Evolutionary conservation across 2,888 invertebrate genomes (phyloP), one percentile per base, ranked within the genome.

Genomic region (Crioceris asparagi): DNA sequence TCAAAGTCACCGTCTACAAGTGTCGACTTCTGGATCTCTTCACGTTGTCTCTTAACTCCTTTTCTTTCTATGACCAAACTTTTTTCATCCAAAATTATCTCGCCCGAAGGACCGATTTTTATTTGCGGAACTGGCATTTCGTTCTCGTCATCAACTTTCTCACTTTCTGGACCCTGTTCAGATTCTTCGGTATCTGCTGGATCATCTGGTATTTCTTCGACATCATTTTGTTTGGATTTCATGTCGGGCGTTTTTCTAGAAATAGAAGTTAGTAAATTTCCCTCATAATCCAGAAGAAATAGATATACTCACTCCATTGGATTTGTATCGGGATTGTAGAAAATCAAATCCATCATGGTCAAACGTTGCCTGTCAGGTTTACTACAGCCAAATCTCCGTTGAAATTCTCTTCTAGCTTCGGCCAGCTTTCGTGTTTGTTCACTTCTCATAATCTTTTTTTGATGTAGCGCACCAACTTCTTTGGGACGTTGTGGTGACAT

Each of bases 311-410:
- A 74, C 70, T 72, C 70, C 71, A 87, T 83, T 3, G 84, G 84
- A 64, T 83, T 84, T 8, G 74, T 70, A 2, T 69, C 61, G 3
- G 92, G 92, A 67, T 93, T 93, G 65, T 87, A 92, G 66, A 83
- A 88, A 54, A 93, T 88, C 35, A 92, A 74, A 65, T 93, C 92
- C 49, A 84, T 82, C 90, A 94, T 92, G 30, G 84, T 91, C 47
- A 93, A 72, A 45, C 70, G 68, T 1, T 75, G 71, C 38, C 79
- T 77, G 47, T 79, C 79, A 1, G 75, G 75, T 38, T 60, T 56
- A 40, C 64, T 65, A 27, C 67, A 60, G 33, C 67, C 67, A 53
- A 71, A 70, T 47, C 70, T 71, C 17, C 64, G 51, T 5, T 63
- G 51, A 52, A 74, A 72, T 41, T 73, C 71, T 31, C 67, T 64